Evolutionary conservation across 2,888 invertebrate species (phyloP).

Genomic region (Hydriomena furcata): DNA sequence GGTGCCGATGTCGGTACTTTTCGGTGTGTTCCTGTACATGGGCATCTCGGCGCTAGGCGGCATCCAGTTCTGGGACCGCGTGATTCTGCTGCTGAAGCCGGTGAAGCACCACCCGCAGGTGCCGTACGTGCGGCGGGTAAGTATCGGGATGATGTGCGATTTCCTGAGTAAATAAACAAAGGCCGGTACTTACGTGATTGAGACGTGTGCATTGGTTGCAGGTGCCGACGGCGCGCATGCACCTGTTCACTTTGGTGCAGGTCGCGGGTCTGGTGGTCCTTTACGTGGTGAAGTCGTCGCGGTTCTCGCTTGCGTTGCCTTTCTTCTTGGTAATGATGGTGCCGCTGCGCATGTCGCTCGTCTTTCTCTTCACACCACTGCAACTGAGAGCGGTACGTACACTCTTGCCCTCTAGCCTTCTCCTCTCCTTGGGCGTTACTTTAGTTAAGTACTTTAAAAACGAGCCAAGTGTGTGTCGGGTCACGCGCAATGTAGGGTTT

Average conservation of each 20-base stretch:
- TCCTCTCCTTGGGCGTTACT: too few relatives aligned
- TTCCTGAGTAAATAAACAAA: too few relatives aligned
- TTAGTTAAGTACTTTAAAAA: too few relatives aligned
- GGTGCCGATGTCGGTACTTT: slow-evolving; percentile 97
- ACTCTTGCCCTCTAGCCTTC: too few relatives aligned
- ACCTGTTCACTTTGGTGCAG: slow-evolving; percentile 94
- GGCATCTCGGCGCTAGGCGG: slow-evolving; percentile 97
- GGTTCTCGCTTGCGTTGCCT: slow-evolving; percentile 95
- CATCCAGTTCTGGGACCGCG: slow-evolving; percentile 96
- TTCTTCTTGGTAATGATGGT: slow-evolving; percentile 97
- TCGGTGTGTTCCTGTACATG: slow-evolving; percentile 98
- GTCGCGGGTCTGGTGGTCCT: slow-evolving; percentile 89
- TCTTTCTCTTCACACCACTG: slow-evolving; percentile 88
- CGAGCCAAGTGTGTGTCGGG: too few relatives aligned
- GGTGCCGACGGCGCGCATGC: slow-evolving; percentile 96
- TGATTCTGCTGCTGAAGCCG: slow-evolving; percentile 95
- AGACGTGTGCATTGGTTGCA: slow-evolving; percentile 47
- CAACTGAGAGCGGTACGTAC: slow-evolving; percentile 92
- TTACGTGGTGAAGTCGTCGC: slow-evolving; percentile 95
- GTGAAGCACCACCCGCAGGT: slow-evolving; percentile 97
- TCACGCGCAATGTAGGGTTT: too few relatives aligned
- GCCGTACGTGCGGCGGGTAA: slow-evolving; percentile 93
- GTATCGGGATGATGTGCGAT: too few relatives aligned
- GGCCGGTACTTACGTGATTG: too few relatives aligned
- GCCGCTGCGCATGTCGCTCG: slow-evolving; percentile 90